Evolutionary conservation across 2,797 vertebrate genomes (phyloP).

Genomic region (Hypotaenidia philippensis): DNA sequence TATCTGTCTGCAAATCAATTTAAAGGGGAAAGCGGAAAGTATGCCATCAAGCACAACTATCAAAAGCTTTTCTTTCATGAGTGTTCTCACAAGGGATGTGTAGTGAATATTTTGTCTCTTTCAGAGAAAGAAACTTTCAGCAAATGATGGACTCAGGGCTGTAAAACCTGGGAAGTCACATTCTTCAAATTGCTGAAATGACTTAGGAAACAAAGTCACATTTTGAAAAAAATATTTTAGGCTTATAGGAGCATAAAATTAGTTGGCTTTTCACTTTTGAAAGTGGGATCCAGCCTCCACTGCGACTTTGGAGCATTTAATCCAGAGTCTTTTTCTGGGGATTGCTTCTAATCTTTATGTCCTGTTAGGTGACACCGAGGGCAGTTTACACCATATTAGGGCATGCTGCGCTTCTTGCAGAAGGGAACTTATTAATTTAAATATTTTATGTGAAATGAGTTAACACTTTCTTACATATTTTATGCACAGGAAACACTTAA

Average conservation of each 20-base stretch:
- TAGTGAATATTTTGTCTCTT: neutral
- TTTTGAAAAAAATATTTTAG: neutral
- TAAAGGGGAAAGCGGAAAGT: neutral
- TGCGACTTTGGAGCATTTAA: neutral
- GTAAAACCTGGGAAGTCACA: slow-evolving; percentile 43
- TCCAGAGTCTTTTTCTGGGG: neutral
- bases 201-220: slow-evolving; percentile 5
- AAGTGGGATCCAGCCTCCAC: neutral
- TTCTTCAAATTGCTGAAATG: slow-evolving; percentile 19
- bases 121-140: slow-evolving; percentile 20
- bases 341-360: neutral
- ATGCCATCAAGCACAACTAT: neutral
- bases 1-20: slow-evolving; percentile 7
- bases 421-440: neutral
- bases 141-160: neutral
- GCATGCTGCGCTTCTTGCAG: neutral
- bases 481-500: neutral
- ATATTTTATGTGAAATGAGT: neutral
- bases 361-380: neutral
- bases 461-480: neutral
- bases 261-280: neutral
- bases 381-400: neutral
- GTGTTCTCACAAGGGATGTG: neutral
- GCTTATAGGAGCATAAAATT: neutral
- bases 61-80: neutral